Evolutionary conservation across 2,888 invertebrate species (phyloP).

Genomic region (Chelonus formosanus): DNA sequence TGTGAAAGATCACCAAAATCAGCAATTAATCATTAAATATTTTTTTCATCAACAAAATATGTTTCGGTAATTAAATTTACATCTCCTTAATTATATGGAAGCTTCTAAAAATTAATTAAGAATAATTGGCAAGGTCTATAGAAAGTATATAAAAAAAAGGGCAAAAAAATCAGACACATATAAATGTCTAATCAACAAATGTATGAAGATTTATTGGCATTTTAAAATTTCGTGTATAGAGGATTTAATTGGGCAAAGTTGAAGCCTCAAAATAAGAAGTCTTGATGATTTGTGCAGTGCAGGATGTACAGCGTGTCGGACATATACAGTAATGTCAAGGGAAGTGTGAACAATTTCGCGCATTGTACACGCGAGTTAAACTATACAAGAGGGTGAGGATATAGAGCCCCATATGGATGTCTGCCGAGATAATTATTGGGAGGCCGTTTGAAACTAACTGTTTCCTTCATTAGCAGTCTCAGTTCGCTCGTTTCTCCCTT

Average conservation of each 20-base stretch:
- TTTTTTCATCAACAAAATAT: too few relatives aligned
- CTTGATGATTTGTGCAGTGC: constrained; percentile 7
- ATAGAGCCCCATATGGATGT: constrained; percentile 54
- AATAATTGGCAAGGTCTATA: too few relatives aligned
- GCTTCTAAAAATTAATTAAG: too few relatives aligned
- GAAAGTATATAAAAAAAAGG: too few relatives aligned
- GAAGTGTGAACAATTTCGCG: constrained; percentile 66
- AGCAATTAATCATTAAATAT: too few relatives aligned
- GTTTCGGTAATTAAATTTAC: too few relatives aligned
- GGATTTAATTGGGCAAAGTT: constrained; percentile 17
- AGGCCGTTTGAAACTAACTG: constrained; percentile 66
- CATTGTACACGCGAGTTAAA: constrained; percentile 51
- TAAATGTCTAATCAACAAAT: too few relatives aligned
- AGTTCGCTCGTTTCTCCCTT: constrained; percentile 52
- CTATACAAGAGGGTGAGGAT: constrained; percentile 22
- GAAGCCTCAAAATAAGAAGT: background rate
- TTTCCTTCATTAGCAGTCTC: constrained; percentile 66
- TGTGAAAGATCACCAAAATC: too few relatives aligned
- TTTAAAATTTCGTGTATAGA: background rate
- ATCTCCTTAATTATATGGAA: too few relatives aligned
- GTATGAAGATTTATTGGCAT: background rate
- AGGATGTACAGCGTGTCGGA: constrained; percentile 52
- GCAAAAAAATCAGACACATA: too few relatives aligned
- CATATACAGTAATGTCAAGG: constrained; percentile 54
- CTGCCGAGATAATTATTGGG: constrained; percentile 63